Percentiles rank a stretch among this genome's conserved stretches.
These are phyloP conservation scores for Patagioenas fasciata DNA, from an alignment of 2,113 vertebrate genomes.

Conservation along the genomic window DNA sequence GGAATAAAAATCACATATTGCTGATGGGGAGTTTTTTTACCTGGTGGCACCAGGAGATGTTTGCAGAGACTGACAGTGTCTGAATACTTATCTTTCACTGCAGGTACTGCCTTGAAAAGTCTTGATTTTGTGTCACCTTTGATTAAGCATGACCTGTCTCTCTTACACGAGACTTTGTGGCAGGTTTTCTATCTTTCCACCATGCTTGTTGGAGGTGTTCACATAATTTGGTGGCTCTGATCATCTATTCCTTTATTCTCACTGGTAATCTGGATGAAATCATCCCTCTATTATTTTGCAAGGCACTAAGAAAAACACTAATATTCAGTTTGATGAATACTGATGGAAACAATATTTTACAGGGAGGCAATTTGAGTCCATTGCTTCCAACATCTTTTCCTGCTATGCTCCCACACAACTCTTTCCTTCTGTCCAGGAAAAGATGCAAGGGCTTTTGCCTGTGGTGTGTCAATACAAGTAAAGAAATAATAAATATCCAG, in stretches of 20 bases:
- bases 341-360: neutral
- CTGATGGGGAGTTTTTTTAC: constrained; percentile 65
- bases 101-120: constrained; percentile 70
- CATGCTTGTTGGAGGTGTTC: neutral
- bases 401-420: neutral
- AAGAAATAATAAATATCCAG: neutral
- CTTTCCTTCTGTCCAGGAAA: neutral
- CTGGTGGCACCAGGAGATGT: constrained; percentile 70
- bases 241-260: neutral
- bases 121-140: constrained; percentile 78
- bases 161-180: constrained; percentile 3
- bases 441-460: neutral
- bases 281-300: neutral
- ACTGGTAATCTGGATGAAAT: neutral
- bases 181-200: constrained; percentile 45
- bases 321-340: neutral
- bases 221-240: constrained; percentile 37
- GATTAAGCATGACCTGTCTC: constrained; percentile 59
- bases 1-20: constrained; percentile 50
- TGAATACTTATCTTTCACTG: constrained; percentile 68
- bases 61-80: constrained; percentile 77
- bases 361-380: neutral
- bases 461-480: neutral
- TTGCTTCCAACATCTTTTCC: neutral
- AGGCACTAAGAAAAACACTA: neutral